Evolutionary conservation across 2,113 vertebrate species (phyloP).

Genomic region (Chaenogobius annularis): DNA sequence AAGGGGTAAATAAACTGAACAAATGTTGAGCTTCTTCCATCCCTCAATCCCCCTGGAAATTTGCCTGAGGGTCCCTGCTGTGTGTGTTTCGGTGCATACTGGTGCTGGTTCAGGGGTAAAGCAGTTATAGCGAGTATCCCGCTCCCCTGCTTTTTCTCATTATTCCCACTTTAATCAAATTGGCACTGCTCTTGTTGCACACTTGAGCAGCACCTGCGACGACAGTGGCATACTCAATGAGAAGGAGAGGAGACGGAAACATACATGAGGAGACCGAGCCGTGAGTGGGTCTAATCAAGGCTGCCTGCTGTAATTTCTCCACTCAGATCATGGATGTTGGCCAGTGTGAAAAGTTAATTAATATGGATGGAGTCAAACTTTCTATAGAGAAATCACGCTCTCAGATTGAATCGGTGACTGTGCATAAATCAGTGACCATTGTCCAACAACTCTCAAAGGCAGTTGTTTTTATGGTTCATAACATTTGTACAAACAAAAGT

Average conservation of each 20-base stretch:
- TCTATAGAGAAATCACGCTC: neutral
- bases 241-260: slow-evolving; percentile 11
- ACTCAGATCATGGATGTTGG: neutral
- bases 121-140: slow-evolving; percentile 23
- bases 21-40: slow-evolving; percentile 46
- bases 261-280: slow-evolving; percentile 15
- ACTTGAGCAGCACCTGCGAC: slow-evolving; percentile 40
- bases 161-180: slow-evolving; percentile 59
- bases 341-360: neutral
- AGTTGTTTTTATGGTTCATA: neutral
- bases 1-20: slow-evolving; percentile 34
- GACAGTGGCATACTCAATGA: slow-evolving; percentile 29
- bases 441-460: neutral
- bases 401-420: neutral
- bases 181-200: slow-evolving; percentile 31
- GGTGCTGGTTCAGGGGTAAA: slow-evolving; percentile 28
- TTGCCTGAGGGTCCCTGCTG: slow-evolving; percentile 10
- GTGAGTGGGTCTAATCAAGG: slow-evolving; percentile 22
- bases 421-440: no score
- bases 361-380: neutral
- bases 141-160: slow-evolving; percentile 39
- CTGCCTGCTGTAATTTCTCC: slow-evolving; percentile 11
- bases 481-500: neutral
- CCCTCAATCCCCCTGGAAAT: slow-evolving; percentile 24
- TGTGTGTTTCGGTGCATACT: slow-evolving; percentile 11